Conservation (phyloP, 1,140 invertebrate species). For the Aphidius gifuensis region DNA sequence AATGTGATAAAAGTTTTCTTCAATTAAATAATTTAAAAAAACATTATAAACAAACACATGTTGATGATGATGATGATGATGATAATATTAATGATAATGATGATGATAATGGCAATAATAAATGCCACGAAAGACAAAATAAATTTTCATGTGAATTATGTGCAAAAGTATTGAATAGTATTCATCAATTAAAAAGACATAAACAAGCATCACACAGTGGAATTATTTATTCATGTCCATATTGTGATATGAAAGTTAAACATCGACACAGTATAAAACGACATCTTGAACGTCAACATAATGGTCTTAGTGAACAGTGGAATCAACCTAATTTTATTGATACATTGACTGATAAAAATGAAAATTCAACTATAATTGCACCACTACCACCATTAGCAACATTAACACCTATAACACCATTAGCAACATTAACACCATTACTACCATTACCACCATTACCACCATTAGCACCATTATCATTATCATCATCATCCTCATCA, state of each 20-base stretch:
- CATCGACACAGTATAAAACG: conserved; percentile 48
- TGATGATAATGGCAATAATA: conserved; percentile 28
- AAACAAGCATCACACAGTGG: conserved; percentile 49
- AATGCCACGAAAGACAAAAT: conserved; percentile 22
- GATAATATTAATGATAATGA: conserved; percentile 27
- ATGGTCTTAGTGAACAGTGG: conserved; percentile 32
- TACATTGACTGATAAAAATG: conserved; percentile 25
- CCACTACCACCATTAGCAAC: not conserved
- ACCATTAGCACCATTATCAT: too few species aligned
- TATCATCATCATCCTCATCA: too few species aligned
- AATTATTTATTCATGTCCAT: conserved; percentile 50
- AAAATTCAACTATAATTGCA: conserved; percentile 7
- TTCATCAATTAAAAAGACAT: conserved; percentile 51
- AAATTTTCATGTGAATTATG: conserved; percentile 39
- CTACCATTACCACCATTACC: too few species aligned
- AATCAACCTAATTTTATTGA: conserved; percentile 29
- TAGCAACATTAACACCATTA: too few species aligned
- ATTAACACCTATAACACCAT: not conserved
- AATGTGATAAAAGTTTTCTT: conserved; percentile 53
- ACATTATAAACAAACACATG: conserved; percentile 48
- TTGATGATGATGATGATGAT: conserved; percentile 25
- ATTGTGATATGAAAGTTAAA: conserved; percentile 44
- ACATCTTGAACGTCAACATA: conserved; percentile 53
- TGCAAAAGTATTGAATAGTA: conserved; percentile 50
- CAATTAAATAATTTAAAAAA: conserved; percentile 48